These are phyloP conservation scores for Cephalophus harveyi DNA, from an alignment of 2,113 vertebrate genomes.

Conservation along the genomic window DNA sequence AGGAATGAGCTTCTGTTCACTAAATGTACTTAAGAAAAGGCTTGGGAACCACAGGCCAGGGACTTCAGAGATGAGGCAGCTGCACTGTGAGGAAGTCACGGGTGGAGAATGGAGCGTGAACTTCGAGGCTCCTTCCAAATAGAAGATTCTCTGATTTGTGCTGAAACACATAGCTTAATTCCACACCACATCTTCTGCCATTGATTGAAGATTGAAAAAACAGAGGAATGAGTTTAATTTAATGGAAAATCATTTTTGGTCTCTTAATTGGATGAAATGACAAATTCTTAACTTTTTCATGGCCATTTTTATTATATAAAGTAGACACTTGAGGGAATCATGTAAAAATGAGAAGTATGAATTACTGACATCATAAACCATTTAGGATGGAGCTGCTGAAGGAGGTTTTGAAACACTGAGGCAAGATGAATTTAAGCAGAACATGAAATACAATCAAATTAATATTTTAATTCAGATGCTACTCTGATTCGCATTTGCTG, in stretches of 20 bases:
- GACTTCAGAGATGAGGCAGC: background rate
- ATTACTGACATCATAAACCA: constrained; percentile 72
- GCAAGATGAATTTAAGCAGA: constrained; percentile 57
- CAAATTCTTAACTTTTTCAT: constrained; percentile 59
- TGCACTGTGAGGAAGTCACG: background rate
- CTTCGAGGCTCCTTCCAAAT: background rate
- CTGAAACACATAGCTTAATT: background rate
- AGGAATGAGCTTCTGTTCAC: background rate
- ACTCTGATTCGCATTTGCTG: constrained; percentile 55
- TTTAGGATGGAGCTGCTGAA: constrained; percentile 65
- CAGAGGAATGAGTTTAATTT: constrained; percentile 46
- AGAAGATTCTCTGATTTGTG: background rate
- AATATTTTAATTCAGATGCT: constrained; percentile 67
- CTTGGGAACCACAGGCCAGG: background rate
- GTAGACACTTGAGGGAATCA: constrained; percentile 55
- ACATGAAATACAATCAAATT: constrained; percentile 68
- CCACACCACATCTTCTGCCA: background rate
- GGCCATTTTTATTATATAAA: constrained; percentile 62
- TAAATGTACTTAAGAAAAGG: background rate
- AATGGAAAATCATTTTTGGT: constrained; percentile 31
- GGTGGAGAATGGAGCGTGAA: background rate
- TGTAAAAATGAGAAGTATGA: constrained; percentile 69
- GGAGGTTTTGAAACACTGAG: constrained; percentile 57
- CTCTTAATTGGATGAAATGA: constrained; percentile 63
- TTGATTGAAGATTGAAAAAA: background rate